Evolutionary conservation across 2,888 invertebrate genomes (phyloP), one percentile per base, ranked within the genome.

Genomic region (Drosophila helvetica): DNA sequence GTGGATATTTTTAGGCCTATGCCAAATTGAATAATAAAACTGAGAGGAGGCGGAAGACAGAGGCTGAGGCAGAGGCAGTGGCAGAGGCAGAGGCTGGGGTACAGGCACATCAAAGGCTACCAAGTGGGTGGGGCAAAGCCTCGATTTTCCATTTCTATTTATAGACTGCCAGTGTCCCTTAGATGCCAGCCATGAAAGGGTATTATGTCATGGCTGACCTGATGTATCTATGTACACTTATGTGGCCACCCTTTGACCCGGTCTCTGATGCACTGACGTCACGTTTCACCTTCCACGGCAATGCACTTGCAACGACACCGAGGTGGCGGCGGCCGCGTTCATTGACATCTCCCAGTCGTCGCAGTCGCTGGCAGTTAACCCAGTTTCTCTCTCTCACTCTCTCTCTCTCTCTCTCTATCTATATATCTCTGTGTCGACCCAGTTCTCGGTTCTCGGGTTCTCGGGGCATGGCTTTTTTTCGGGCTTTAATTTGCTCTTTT

Each of bases 201-300:
- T 81, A 87, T 83, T 83, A 87, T 83, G 83, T 87, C 87, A 87
- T 75, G 87, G 85, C 77, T 86, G 85, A 81, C 81, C 84, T 58
- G 72, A 71, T 69, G 67, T 62, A 53, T 48, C 43, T 38, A 17
- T 45, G 25, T 66, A 19, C 51, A 66, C 43, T 50, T 67, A 56
- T 57, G 22, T 48, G 45, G 38, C 19, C 47, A 10, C 42, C 42
- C n/a, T 59, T 60, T 60, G 61, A 60, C 54, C 60, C 71, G 48
- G 52, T 19, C 55, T 58, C 30, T 45, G 47, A 18, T 18, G 56
- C 61, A 65, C 84, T 90, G 89, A 90, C 90, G 90, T 90, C 90
- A 90, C 77, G 65, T 79, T 82, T 90, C 77, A 90, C 90, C 90
- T 90, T 90, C 90, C 81, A 78, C 73, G 75, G 79, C 72, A 75